Evolutionary conservation across 1,140 invertebrate genomes (phyloP), one percentile per base, ranked within the genome.

Genomic region (Drosophila asahinai): DNA sequence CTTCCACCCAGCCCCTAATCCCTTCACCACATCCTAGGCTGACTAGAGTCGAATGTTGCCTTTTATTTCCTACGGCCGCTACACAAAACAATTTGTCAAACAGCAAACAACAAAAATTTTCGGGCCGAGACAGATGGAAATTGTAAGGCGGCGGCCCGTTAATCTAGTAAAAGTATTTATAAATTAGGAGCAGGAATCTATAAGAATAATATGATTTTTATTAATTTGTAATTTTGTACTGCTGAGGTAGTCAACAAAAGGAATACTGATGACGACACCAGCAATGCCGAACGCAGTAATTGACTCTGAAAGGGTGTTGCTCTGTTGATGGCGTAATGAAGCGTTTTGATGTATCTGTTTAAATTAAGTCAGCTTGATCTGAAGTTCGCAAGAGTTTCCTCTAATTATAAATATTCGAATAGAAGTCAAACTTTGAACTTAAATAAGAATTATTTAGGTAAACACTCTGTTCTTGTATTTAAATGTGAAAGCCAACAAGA

Each of bases 61-160:
- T 67, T 72, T 71, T 82, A 74, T 72, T 86, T 72, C 58, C 27
- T 64, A 64, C 22, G 45, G 57, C 48, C 48, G 3, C 51, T 64
- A 64, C 55, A 65, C 38, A 80, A 87, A 75, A 84, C 77, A 89
- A 89, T 87, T 87, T 87, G 77, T 90, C 74, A 89, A 47, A 77
- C 52, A 83, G 78, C 55, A 81, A 72, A 74, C 55, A 65, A n/a
- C n/a, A 68, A 68, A 71, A 81, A 87, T 68, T 42, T 68, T 66
- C 27, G 33, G 30, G 42, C 19, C 27, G 17, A 25, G 11, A 27
- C 14, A 47, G 51, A 42, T 52, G 42, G 49, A 67, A 43, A 40
- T 77, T 66, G 61, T 51, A 9, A 22, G 14, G 17, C 33, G n/a
- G 40, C 25, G 40, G 36, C 30, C 33, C 5, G n/a, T 55, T 71